Conservation (phyloP, 92 coral and sea anemone genomes). For the Parazoanthus swiftii region DNA sequence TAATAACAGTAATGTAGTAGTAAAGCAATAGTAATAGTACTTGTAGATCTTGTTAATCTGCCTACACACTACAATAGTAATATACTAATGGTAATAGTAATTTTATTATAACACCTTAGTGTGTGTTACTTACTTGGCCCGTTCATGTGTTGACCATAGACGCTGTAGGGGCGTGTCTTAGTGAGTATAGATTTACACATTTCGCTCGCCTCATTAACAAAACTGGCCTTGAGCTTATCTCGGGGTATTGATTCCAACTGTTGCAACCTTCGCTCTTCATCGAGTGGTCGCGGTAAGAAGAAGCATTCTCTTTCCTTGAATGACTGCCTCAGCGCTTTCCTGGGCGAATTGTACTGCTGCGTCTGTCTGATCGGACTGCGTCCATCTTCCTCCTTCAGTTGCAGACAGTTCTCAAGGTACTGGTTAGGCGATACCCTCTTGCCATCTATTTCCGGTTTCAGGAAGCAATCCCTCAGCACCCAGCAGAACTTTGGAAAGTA, state of each 20-base stretch:
- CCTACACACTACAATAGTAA: too few relatives aligned
- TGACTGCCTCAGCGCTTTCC: constrained; percentile 18
- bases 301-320: constrained; percentile 11
- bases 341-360: constrained; percentile 15
- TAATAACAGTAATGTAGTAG: too few relatives aligned
- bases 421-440: neutral
- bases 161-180: constrained; percentile 14
- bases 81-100: too few relatives aligned
- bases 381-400: neutral
- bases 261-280: constrained; percentile 3
- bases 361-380: neutral
- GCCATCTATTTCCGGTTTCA: constrained; percentile 1
- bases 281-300: constrained; percentile 21
- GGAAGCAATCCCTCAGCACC: neutral
- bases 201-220: constrained; percentile 11
- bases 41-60: too few relatives aligned
- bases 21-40: too few relatives aligned
- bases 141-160: constrained; percentile 6
- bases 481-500: constrained; percentile 16
- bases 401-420: neutral
- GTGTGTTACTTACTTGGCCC: neutral
- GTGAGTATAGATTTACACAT: constrained; percentile 29
- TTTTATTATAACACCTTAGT: too few relatives aligned
- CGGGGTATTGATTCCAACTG: constrained; percentile 12
- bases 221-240: constrained; percentile 10